Evolutionary conservation across 2,888 invertebrate species (phyloP), one percentile per base, ranked within the genome.

Genomic region (Iphiclides podalirius): DNA sequence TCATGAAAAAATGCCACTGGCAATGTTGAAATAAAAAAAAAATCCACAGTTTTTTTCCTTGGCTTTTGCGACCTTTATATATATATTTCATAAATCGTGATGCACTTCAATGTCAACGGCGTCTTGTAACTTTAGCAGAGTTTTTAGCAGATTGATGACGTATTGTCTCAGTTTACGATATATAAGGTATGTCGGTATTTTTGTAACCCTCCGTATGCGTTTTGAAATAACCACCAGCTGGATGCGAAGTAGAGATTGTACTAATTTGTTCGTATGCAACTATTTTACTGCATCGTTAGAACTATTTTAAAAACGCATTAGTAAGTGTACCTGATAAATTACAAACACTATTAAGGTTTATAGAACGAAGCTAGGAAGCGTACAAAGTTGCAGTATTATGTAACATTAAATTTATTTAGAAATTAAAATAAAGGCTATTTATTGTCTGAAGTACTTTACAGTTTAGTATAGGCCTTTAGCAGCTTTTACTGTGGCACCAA

Each of bases 61-160:
- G 11, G 12, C n/a, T 28, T 20, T n/a, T 38, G 17, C 33, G 47
- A 53, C 54, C 51, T 52, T 46, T 12, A 40, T n/a, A n/a, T n/a
- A 14, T 34, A 42, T 60, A 58, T 59, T 53, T 53, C 53, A 50
- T 52, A 46, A 56, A 34, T 54, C 55, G 57, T 55, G n/a, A n/a
- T n/a, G n/a, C n/a, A n/a, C n/a, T n/a, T n/a, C 57, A 57, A 52
- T 59, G 61, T 65, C 65, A 60, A 50, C 54, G 55, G 48, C n/a
- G n/a, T n/a, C n/a, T n/a, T n/a, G n/a, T n/a, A 47, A 46, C 53
- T n/a, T 23, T n/a, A 23, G 60, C 59, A 57, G 61, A 74, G 67
- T 71, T 70, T 68, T 68, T 58, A 73, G 62, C 61, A 71, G 68
- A 78, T 76, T 67, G 72, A 76, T 75, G 73, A 70, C 67, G 64